phyloP scores from a whole-genome alignment of 1,140 invertebrate species.

The Drosophila ogumai region DNA sequence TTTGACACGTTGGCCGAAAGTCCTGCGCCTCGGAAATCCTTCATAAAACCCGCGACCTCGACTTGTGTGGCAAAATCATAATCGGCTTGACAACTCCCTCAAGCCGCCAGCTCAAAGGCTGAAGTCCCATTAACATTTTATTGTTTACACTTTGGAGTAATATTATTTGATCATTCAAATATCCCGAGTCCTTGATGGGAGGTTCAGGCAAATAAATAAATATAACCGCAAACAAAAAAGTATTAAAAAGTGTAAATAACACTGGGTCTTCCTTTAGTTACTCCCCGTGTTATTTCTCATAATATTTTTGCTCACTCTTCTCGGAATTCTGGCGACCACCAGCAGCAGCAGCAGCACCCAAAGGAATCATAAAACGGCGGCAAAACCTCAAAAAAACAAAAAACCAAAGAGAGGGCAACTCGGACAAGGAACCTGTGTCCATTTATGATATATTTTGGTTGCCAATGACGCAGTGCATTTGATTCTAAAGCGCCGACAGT shows the following conservation, averaged over 20 bases:
- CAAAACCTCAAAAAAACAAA: conserved; percentile 65
- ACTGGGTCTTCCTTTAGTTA: conserved; percentile 56
- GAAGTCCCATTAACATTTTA: background rate
- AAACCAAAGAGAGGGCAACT: background rate
- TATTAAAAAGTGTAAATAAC: conserved; percentile 25
- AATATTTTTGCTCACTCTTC: conserved; percentile 77
- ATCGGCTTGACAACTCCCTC: conserved; percentile 74
- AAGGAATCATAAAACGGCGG: conserved; percentile 58
- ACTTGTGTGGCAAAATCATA: conserved; percentile 79
- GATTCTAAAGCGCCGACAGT: conserved; percentile 51
- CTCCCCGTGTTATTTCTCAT: conserved; percentile 74
- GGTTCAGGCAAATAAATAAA: conserved; percentile 59
- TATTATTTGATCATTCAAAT: conserved; percentile 10
- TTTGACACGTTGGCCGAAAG: conserved; percentile 68
- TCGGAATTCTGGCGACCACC: conserved; percentile 64
- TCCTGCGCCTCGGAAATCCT: conserved; percentile 37
- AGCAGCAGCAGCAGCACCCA: conserved; percentile 39
- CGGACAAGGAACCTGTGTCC: conserved; percentile 59
- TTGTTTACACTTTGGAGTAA: background rate
- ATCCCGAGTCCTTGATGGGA: conserved; percentile 28
- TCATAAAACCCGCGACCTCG: conserved; percentile 52
- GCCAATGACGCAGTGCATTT: conserved; percentile 74
- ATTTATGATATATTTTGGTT: conserved; percentile 76
- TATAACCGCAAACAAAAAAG: conserved; percentile 23
- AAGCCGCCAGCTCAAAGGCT: conserved; percentile 35